Evolutionary conservation across 2,113 vertebrate species (phyloP).

Genomic region (Syngnathoides biaculeatus): DNA sequence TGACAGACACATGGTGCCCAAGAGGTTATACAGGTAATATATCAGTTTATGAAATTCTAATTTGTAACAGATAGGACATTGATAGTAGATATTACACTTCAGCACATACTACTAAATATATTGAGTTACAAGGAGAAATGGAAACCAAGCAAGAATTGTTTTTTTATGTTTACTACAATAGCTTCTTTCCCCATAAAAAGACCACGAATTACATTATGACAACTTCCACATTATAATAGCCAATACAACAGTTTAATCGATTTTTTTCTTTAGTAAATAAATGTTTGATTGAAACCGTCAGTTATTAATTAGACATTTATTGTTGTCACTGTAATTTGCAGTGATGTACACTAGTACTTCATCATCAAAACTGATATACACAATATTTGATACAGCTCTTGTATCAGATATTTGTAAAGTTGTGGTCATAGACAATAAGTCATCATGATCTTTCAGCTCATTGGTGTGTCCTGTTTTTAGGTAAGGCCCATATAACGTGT

Average conservation of each 20-base stretch:
- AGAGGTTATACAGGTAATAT: not conserved
- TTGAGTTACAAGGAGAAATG: not conserved
- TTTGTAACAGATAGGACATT: not conserved
- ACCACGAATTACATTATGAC: not conserved
- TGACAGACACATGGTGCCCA: not conserved
- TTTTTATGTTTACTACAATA: not conserved
- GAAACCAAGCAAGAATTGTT: not conserved
- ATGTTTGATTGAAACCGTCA: not conserved
- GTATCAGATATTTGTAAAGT: not conserved
- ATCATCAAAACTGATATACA: not conserved
- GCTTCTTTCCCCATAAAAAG: not conserved
- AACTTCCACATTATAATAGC: not conserved
- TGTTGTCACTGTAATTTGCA: not conserved
- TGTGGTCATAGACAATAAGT: not conserved
- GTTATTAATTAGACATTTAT: not conserved
- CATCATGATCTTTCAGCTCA: not conserved
- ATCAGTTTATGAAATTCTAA: not conserved
- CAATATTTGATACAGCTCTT: not conserved
- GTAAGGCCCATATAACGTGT: conserved; percentile 25
- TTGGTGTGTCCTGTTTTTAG: not conserved
- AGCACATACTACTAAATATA: conserved; percentile 31
- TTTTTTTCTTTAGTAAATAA: not conserved
- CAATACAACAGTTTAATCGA: not conserved
- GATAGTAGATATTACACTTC: conserved; percentile 16
- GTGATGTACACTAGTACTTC: not conserved